phyloP scores from a whole-genome alignment of 2,888 invertebrate species.

The Polydesmus complanatus region DNA sequence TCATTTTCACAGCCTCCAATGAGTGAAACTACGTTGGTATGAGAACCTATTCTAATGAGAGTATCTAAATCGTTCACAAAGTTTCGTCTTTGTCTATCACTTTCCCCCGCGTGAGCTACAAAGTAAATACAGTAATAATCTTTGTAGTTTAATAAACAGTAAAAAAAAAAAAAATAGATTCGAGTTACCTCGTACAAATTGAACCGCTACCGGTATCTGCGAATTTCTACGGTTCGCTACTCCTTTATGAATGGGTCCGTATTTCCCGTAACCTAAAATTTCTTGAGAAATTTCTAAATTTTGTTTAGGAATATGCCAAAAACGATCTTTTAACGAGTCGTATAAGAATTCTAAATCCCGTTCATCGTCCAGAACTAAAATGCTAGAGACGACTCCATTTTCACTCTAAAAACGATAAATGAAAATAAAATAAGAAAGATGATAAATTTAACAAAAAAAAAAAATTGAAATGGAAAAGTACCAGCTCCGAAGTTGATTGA shows the following conservation, averaged over 20 bases:
- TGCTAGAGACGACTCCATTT: conserved; percentile 36
- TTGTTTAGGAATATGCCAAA: conserved; percentile 59
- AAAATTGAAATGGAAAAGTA: conserved; percentile 25
- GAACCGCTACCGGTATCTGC: conserved; percentile 44
- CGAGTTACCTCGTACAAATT: conserved; percentile 39
- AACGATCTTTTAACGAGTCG: conserved; percentile 55
- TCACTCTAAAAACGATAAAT: conserved; percentile 37
- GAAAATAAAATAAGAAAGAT: background rate
- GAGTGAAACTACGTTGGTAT: conserved; percentile 55
- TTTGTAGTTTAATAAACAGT: background rate
- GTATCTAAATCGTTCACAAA: conserved; percentile 53
- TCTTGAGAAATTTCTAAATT: conserved; percentile 53
- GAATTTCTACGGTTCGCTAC: conserved; percentile 48
- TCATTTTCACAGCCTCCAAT: conserved; percentile 66
- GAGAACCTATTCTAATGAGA: conserved; percentile 51
- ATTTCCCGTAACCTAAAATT: conserved; percentile 57
- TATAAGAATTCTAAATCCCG: conserved; percentile 45
- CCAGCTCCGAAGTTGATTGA: conserved; percentile 45
- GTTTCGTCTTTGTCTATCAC: conserved; percentile 19
- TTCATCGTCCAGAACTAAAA: conserved; percentile 22
- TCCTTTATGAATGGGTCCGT: conserved; percentile 61
- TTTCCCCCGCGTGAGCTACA: conserved; percentile 18
- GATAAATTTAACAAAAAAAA: background rate
- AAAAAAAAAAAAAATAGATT: conserved; percentile 1
- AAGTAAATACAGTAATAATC: background rate